phyloP scores from a whole-genome alignment of 2,113 vertebrate genomes.

The Ursus arctos region DNA sequence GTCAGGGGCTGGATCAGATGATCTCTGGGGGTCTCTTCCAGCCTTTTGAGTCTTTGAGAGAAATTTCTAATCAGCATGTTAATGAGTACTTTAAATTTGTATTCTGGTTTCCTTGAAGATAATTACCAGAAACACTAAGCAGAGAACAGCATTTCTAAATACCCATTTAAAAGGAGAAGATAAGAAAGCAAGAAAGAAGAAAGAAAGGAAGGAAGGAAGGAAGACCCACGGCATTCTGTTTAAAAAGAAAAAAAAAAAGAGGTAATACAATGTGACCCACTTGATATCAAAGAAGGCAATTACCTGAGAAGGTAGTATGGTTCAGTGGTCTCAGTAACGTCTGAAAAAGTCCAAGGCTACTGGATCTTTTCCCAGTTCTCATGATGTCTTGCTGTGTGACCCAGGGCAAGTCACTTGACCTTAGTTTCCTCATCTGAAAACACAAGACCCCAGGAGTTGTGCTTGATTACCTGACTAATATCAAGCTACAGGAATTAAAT shows the following conservation, averaged over 20 bases:
- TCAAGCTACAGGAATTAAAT: conserved; percentile 68
- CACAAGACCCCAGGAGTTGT: conserved; percentile 59
- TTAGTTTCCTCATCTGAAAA: conserved; percentile 77
- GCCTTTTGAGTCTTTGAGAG: conserved; percentile 76
- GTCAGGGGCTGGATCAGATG: conserved; percentile 68
- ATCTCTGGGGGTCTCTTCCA: conserved; percentile 80
- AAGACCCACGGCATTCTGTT: neutral
- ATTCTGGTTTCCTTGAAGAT: conserved; percentile 80
- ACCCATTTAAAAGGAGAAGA: conserved; percentile 54
- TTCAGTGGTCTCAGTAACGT: neutral
- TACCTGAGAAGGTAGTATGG: conserved; percentile 60
- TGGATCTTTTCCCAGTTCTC: neutral
- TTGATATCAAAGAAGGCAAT: conserved; percentile 57
- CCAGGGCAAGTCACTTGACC: conserved; percentile 77
- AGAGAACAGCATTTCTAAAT: conserved; percentile 55
- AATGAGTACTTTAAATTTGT: conserved; percentile 83
- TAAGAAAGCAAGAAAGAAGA: neutral
- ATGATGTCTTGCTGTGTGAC: conserved; percentile 77
- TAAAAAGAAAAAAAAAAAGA: neutral
- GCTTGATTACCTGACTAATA: conserved; percentile 78
- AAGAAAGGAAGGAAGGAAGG: neutral
- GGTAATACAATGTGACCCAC: conserved; percentile 18
- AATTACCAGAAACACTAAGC: conserved; percentile 78
- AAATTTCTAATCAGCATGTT: conserved; percentile 85
- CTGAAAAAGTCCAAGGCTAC: conserved; percentile 31